These are phyloP conservation scores for Falcunculus frontatus DNA, from an alignment of 2,113 vertebrate species.

Conservation along the genomic window DNA sequence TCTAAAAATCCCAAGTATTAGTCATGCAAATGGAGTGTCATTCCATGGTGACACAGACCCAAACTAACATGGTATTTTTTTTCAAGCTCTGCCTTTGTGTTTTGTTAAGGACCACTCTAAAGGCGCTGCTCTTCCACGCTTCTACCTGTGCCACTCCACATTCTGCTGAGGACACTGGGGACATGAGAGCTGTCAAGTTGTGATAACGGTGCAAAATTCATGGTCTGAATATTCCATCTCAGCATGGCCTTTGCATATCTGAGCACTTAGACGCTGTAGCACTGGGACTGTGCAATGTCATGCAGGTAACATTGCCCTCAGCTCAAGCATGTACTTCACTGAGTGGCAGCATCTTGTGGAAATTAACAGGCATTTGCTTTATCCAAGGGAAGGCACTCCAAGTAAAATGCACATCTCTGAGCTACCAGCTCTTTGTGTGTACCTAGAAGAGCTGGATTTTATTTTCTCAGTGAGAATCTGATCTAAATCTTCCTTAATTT, in stretches of 20 bases:
- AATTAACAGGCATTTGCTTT: background rate
- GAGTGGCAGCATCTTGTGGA: background rate
- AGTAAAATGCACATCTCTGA: background rate
- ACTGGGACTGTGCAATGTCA: background rate
- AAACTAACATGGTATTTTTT: background rate
- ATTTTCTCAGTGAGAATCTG: background rate
- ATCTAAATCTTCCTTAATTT: background rate
- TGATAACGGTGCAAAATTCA: background rate
- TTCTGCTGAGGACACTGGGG: background rate
- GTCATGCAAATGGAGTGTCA: background rate
- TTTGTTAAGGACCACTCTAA: background rate
- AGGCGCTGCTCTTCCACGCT: background rate
- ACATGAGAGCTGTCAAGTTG: background rate
- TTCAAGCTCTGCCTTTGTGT: background rate
- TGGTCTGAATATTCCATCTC: background rate
- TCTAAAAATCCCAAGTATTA: background rate
- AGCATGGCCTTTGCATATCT: background rate
- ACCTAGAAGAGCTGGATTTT: background rate
- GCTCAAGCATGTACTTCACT: background rate
- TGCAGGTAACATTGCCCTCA: background rate
- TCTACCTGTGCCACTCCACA: background rate
- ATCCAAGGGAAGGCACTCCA: background rate
- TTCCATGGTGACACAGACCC: background rate
- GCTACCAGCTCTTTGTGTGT: background rate
- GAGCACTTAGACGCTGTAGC: background rate